phyloP scores from a whole-genome alignment of 23 tunicate species.

The Botrylloides violaceus region DNA sequence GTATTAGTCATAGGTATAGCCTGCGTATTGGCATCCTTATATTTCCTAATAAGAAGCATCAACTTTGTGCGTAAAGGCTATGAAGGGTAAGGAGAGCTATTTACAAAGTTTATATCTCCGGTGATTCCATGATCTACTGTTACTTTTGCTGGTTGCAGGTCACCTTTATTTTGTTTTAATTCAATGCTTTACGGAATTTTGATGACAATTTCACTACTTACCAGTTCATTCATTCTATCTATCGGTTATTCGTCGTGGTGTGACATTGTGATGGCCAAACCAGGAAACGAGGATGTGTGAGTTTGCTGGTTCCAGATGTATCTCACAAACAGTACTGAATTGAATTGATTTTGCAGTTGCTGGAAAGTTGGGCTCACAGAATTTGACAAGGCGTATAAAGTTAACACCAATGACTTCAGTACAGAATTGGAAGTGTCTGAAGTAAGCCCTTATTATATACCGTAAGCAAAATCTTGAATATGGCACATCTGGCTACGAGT shows the following conservation, averaged over 20 bases:
- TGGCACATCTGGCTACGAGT: not conserved
- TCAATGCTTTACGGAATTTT: not conserved
- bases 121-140: no score
- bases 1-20: conserved; percentile 52
- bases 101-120: no score
- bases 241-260: conserved; percentile 59
- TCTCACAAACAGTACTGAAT: not conserved
- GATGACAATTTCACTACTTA: conserved; percentile 29
- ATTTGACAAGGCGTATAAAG: conserved; percentile 14
- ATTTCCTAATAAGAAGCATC: conserved; percentile 28
- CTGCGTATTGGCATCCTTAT: conserved; percentile 26
- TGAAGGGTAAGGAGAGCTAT: conserved; percentile 36
- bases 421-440: conserved; percentile 12
- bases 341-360: conserved; percentile 17
- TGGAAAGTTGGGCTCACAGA: conserved; percentile 18
- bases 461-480: no score
- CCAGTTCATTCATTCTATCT: conserved; percentile 37
- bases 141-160: no score
- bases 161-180: not conserved
- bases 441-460: conserved; percentile 1
- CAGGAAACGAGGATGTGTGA: conserved; percentile 15
- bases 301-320: not conserved
- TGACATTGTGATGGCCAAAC: conserved; percentile 16
- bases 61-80: conserved; percentile 49
- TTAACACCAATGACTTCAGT: conserved; percentile 7